These are phyloP conservation scores for Atrina japonica DNA, from an alignment of 2,888 invertebrate species.

Conservation along the genomic window DNA sequence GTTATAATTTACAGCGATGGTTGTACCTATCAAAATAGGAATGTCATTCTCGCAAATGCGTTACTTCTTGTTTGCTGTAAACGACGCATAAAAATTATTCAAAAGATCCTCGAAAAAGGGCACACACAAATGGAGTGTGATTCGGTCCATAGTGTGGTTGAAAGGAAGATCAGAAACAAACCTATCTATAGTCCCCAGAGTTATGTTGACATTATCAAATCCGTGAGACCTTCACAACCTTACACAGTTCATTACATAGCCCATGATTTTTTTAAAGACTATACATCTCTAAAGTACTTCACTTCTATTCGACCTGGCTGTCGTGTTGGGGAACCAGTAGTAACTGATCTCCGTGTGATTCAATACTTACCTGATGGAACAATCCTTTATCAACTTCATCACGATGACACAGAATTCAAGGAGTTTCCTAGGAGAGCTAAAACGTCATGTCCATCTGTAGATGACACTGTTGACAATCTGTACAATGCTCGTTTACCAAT, in stretches of 20 bases:
- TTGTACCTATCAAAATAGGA: slow-evolving; percentile 53
- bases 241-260: slow-evolving; percentile 20
- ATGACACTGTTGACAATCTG: slow-evolving; percentile 17
- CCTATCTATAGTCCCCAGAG: slow-evolving; percentile 42
- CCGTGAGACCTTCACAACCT: slow-evolving; percentile 13
- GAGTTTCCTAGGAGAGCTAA: slow-evolving; percentile 28
- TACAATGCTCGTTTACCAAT: slow-evolving; percentile 19
- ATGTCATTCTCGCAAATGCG: slow-evolving; percentile 43
- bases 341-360: slow-evolving; percentile 38
- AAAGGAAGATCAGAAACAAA: slow-evolving; percentile 39
- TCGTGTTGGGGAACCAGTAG: slow-evolving; percentile 34
- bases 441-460: not conserved
- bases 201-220: slow-evolving; percentile 31
- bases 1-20: slow-evolving; percentile 52
- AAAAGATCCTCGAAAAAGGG: slow-evolving; percentile 47
- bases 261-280: slow-evolving; percentile 38
- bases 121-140: slow-evolving; percentile 55
- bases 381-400: slow-evolving; percentile 28
- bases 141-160: slow-evolving; percentile 50
- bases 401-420: slow-evolving; percentile 10
- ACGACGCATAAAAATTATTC: slow-evolving; percentile 37
- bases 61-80: slow-evolving; percentile 31
- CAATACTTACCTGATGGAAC: slow-evolving; percentile 25
- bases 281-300: slow-evolving; percentile 18
- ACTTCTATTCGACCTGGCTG: slow-evolving; percentile 28